A percentile compares a stretch with the other conserved stretches of the same genome.
phyloP scores from a whole-genome alignment of 2,888 invertebrate species.

The Orthosia gothica region DNA sequence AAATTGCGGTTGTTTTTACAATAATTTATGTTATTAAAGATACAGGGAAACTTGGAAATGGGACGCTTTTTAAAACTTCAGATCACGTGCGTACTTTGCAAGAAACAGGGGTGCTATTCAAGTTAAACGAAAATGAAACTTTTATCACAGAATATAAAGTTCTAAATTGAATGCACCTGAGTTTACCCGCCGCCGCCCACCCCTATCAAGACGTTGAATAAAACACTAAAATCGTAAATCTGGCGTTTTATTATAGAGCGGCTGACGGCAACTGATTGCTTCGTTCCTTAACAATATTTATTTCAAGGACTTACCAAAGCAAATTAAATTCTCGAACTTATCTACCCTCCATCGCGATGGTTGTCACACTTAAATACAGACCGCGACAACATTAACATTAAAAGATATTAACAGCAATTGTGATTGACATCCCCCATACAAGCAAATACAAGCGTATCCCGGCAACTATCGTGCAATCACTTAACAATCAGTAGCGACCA shows the following conservation, averaged over 20 bases:
- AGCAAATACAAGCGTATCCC: background rate
- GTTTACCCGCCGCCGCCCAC: constrained; percentile 20
- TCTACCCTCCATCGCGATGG: constrained; percentile 12
- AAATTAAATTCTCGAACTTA: constrained; percentile 4
- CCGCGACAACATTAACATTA: constrained; percentile 8
- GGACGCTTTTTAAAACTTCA: constrained; percentile 64
- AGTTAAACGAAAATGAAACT: constrained; percentile 63
- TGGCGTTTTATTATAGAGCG: constrained; percentile 54
- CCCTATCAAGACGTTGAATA: constrained; percentile 61
- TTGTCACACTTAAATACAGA: background rate
- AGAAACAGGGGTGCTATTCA: constrained; percentile 54
- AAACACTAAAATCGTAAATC: constrained; percentile 66
- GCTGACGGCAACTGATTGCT: constrained; percentile 53
- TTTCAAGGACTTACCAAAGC: background rate
- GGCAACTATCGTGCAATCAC: constrained; percentile 36
- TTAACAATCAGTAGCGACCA: constrained; percentile 22
- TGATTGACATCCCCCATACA: constrained; percentile 21
- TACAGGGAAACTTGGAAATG: constrained; percentile 52
- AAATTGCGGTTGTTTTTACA: constrained; percentile 58
- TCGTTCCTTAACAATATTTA: constrained; percentile 17
- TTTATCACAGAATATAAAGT: constrained; percentile 46
- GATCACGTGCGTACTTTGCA: constrained; percentile 70
- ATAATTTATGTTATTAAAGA: constrained; percentile 65
- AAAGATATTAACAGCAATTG: background rate
- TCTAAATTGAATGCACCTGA: constrained; percentile 44